Conservation (phyloP, 2,888 invertebrate genomes). For the Stratiomys singularior region DNA sequence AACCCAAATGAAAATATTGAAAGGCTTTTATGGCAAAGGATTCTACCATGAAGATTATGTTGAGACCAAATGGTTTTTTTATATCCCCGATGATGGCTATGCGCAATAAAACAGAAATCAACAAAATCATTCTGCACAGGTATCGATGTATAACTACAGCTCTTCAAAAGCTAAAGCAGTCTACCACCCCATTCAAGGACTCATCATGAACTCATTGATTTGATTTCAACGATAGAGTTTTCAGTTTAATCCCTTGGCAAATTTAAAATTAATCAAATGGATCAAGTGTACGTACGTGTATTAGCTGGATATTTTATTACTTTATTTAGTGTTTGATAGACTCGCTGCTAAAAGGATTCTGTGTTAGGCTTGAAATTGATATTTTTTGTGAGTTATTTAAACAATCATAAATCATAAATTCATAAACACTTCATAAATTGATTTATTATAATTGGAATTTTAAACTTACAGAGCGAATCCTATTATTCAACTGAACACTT, state of each 20-base stretch:
- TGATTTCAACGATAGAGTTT: conserved; percentile 1
- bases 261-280: conserved; percentile 28
- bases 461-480: too few species aligned
- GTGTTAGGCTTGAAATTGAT: neutral
- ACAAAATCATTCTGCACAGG: neutral
- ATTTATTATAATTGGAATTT: too few species aligned
- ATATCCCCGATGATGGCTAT: neutral
- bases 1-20: conserved; percentile 35
- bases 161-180: neutral
- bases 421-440: too few species aligned
- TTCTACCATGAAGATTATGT: neutral
- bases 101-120: neutral
- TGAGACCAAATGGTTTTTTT: neutral
- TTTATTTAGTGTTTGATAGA: neutral
- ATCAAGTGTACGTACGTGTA: neutral
- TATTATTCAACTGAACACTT: too few species aligned
- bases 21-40: neutral
- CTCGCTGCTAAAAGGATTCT: neutral
- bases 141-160: too few species aligned
- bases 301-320: too few species aligned
- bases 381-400: too few species aligned
- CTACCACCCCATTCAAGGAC: neutral
- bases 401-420: too few species aligned
- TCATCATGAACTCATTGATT: neutral
- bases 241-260: conserved; percentile 9